Evolutionary conservation across 2,888 invertebrate genomes (phyloP), one percentile per base, ranked within the genome.

Genomic region (Adineta ricciae): DNA sequence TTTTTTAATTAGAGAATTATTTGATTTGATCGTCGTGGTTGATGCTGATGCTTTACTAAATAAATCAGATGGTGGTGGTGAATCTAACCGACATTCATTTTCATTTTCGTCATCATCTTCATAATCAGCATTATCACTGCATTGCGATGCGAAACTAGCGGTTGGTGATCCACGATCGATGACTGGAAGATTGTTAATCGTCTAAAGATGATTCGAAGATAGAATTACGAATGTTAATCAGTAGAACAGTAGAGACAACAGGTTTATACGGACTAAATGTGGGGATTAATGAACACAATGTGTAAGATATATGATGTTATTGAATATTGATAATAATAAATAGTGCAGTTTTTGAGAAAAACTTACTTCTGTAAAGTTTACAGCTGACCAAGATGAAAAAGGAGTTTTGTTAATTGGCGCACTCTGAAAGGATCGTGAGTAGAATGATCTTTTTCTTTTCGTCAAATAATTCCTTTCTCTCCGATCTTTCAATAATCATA

Each of bases 91-190:
- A 38, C 27, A 11, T 50, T 24, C 46, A 36, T 83, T 14, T 46
- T 78, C 54, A 41, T 78, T 54, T 8, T 19, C 27, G 21, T 84
- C 84, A 54, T 41, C 24, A 83, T 85, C 32, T 64, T 52, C 32
- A 54, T 78, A 27, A 27, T 85, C 83, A 73, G 83, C 56, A 49
- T 85, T 56, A 24, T 84, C 84, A 56, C 54, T 84, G 4, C 9
- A 27, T 32, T 85, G 84, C 4, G 41, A 41, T 41, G 41, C 78
- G 41, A 78, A 78, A 78, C 78, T 78, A 41, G 78, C 78, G 24
- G 78, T 41, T 41, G 78, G 78, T 41, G 41, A 41, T 14, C n/a
- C 41, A 78, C 78, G 78, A 24, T 78, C 78, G 27, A 64, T 36
- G 32, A 32, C 2, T 41, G 21, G 21, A 78, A 16, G 24, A 78